A percentile compares a stretch with the other conserved stretches of the same genome.
These are phyloP conservation scores for Acanthiza pusilla DNA, from an alignment of 2,797 vertebrate species.

Conservation along the genomic window DNA sequence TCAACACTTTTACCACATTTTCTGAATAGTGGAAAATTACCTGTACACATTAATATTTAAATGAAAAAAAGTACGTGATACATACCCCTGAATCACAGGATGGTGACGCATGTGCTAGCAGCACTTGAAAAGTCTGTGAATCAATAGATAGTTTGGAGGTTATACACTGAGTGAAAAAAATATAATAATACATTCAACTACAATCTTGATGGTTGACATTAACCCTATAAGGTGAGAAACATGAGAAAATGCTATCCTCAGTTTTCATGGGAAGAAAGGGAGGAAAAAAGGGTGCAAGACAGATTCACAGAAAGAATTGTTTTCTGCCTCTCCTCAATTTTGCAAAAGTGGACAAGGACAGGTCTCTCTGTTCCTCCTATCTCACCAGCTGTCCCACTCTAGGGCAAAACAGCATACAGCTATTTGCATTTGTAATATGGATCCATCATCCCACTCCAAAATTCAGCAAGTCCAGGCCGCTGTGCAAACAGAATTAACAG, in stretches of 20 bases:
- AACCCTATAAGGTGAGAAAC: neutral
- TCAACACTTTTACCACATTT: neutral
- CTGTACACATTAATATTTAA: neutral
- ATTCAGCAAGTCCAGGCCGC: neutral
- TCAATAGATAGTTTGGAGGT: neutral
- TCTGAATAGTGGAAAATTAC: constrained; percentile 21
- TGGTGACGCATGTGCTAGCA: neutral
- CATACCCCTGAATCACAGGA: neutral
- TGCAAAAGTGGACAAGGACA: neutral
- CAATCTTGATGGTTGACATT: neutral
- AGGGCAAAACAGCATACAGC: neutral
- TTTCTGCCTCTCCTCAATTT: neutral
- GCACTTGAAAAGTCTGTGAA: neutral
- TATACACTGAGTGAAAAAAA: neutral
- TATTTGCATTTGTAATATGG: neutral
- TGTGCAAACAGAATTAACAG: neutral
- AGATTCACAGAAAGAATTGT: neutral
- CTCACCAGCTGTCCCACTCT: neutral
- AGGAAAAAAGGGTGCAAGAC: neutral
- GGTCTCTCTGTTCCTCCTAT: neutral
- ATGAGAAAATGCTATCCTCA: neutral
- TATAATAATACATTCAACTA: neutral
- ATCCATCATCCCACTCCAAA: neutral
- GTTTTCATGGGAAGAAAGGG: neutral
- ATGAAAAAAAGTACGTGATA: neutral